phyloP scores from a whole-genome alignment of 1,140 invertebrate species.

The Marisa cornuarietis region DNA sequence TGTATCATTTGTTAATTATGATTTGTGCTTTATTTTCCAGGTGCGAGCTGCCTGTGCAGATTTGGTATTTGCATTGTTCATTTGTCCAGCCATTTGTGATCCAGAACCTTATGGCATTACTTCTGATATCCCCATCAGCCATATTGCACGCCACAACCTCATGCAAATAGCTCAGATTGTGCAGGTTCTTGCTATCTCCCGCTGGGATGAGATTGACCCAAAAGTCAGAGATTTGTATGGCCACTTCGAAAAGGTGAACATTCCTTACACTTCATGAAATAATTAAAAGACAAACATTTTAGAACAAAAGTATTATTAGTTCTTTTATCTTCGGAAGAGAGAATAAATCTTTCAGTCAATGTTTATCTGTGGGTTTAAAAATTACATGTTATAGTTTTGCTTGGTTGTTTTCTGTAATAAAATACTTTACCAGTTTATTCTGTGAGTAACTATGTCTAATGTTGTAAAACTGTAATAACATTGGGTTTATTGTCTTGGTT shows the following conservation, averaged over 20 bases:
- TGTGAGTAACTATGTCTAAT: no score
- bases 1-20: no score
- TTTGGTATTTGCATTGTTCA: constrained; percentile 91
- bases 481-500: no score
- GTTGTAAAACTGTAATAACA: no score
- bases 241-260: constrained; percentile 76
- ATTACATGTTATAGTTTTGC: neutral
- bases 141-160: constrained; percentile 90
- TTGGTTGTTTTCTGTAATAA: neutral
- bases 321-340: no score
- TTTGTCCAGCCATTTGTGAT: constrained; percentile 95
- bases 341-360: neutral
- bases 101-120: constrained; percentile 96
- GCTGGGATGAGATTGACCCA: constrained; percentile 81
- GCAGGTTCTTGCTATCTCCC: constrained; percentile 87
- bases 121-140: constrained; percentile 87
- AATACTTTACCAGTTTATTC: no score
- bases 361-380: neutral
- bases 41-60: constrained; percentile 82
- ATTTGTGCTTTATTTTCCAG: constrained; percentile 48
- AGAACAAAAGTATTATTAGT: neutral
- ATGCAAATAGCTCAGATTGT: constrained; percentile 89
- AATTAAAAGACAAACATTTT: neutral
- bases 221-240: constrained; percentile 80
- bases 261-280: constrained; percentile 4